phyloP scores from a whole-genome alignment of 1,140 invertebrate genomes.

The Arctopsyche grandis region DNA sequence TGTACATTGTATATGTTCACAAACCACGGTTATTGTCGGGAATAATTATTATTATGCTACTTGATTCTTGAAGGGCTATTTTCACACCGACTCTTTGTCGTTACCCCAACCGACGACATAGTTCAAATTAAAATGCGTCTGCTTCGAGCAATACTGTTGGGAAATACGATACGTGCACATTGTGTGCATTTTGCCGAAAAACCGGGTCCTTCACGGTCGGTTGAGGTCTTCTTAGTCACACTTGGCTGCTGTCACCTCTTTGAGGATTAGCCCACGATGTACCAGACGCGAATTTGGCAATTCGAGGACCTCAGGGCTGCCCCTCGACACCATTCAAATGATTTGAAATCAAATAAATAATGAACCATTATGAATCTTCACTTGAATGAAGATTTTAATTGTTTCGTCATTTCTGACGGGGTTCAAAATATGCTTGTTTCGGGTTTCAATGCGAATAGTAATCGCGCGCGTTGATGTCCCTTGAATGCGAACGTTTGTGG shows the following conservation, averaged over 20 bases:
- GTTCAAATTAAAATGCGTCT: no score
- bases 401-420: not conserved
- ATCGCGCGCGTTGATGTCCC: not conserved
- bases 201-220: constrained; percentile 43
- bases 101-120: no score
- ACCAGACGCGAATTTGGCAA: constrained; percentile 4
- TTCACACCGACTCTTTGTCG: no score
- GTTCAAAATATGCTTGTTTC: not conserved
- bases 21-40: no score
- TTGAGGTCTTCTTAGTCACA: constrained; percentile 32
- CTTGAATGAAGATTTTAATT: no score
- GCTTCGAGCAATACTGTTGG: not conserved
- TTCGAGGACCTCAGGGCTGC: not conserved
- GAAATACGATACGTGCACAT: constrained; percentile 32
- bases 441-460: not conserved
- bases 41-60: no score
- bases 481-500: constrained; percentile 9
- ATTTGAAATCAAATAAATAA: no score
- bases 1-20: no score
- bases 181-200: constrained; percentile 43
- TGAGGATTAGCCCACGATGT: constrained; percentile 9
- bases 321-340: not conserved
- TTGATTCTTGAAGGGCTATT: no score
- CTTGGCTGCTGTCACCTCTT: not conserved
- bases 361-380: no score